phyloP scores from a whole-genome alignment of 2,888 invertebrate species.

The Nymphalis c-album region DNA sequence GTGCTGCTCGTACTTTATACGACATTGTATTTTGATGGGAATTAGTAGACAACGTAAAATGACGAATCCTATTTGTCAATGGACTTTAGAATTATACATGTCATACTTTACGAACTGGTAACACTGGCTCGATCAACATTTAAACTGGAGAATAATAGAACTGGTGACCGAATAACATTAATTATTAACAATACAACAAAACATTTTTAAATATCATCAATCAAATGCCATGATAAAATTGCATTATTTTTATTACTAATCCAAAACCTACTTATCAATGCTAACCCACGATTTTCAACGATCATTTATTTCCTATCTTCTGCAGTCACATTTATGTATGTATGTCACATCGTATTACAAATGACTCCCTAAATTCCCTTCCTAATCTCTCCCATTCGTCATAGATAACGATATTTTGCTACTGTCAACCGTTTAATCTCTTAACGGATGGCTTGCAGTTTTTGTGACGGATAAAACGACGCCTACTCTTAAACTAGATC shows the following conservation, averaged over 20 bases:
- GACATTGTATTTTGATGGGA: too few relatives aligned
- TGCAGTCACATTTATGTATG: slow-evolving; percentile 25
- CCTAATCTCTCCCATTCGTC: slow-evolving; percentile 52
- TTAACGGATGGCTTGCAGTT: slow-evolving; percentile 36
- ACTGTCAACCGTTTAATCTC: slow-evolving; percentile 45
- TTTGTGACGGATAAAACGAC: slow-evolving; percentile 27
- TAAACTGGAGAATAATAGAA: too few relatives aligned
- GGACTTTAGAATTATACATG: too few relatives aligned
- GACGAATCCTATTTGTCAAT: too few relatives aligned
- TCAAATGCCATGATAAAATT: slow-evolving; percentile 11
- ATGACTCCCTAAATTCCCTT: slow-evolving; percentile 38
- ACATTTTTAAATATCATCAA: not conserved
- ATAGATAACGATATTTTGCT: slow-evolving; percentile 52
- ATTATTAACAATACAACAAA: not conserved
- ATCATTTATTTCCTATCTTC: slow-evolving; percentile 31
- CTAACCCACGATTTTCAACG: slow-evolving; percentile 21
- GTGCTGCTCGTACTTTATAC: too few relatives aligned
- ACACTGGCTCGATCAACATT: too few relatives aligned
- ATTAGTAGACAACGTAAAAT: too few relatives aligned
- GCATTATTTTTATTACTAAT: slow-evolving; percentile 22
- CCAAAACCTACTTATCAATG: slow-evolving; percentile 13
- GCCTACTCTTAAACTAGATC: slow-evolving; percentile 27
- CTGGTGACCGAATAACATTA: too few relatives aligned
- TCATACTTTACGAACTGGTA: too few relatives aligned
- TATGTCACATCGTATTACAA: slow-evolving; percentile 39